Conservation (phyloP, 2,797 vertebrate species). For the Propithecus deckenii region DNA sequence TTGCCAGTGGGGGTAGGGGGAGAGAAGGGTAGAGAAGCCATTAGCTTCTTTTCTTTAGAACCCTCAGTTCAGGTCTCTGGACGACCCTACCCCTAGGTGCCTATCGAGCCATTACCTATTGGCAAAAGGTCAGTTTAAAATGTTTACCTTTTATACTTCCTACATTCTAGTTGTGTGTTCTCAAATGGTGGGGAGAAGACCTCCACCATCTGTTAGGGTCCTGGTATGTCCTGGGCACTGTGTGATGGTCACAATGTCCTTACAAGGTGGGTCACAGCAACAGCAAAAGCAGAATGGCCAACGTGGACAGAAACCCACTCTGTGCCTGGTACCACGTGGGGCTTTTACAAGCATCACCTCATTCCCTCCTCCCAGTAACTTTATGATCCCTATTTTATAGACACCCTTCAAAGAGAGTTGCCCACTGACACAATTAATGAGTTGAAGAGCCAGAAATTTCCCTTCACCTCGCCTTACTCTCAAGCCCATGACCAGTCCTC, state of each 20-base stretch:
- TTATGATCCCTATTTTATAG: not conserved
- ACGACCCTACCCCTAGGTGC: too few relatives aligned
- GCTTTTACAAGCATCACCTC: not conserved
- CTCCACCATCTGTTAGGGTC: accelerated
- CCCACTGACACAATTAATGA: not conserved
- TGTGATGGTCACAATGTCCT: not conserved
- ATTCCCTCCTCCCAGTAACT: not conserved
- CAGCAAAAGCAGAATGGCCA: not conserved
- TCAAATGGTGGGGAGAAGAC: not conserved
- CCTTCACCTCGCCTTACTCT: not conserved
- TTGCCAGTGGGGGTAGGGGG: not conserved
- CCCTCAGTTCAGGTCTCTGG: not conserved
- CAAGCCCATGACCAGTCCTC: not conserved
- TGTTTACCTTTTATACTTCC: not conserved
- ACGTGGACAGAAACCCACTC: not conserved
- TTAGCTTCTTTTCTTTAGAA: not conserved
- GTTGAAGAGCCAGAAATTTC: not conserved
- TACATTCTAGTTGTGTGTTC: not conserved
- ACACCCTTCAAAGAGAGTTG: not conserved
- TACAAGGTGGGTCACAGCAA: not conserved
- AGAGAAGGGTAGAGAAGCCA: not conserved
- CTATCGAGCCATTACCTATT: not conserved
- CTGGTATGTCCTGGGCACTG: not conserved
- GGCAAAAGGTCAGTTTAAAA: not conserved
- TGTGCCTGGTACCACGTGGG: not conserved